Conservation (phyloP, 2,113 vertebrate genomes). For the Entelurus aequoreus region DNA sequence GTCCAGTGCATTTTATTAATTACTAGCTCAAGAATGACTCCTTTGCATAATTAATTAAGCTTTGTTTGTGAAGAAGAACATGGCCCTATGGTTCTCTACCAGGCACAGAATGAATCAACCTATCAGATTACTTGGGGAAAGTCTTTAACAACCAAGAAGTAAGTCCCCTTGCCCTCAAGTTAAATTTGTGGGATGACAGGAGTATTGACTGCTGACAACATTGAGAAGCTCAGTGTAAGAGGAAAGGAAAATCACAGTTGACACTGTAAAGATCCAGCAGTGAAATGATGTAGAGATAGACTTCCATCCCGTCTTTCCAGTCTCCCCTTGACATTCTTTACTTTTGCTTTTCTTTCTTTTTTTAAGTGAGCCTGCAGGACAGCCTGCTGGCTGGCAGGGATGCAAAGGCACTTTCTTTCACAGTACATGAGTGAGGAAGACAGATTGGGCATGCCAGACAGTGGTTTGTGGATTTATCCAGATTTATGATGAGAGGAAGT, state of each 20-base stretch:
- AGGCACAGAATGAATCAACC: background rate
- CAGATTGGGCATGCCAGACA: slow-evolving; percentile 72
- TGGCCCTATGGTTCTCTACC: background rate
- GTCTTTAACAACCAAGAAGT: background rate
- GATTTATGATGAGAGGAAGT: slow-evolving; percentile 73
- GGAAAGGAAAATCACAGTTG: slow-evolving; percentile 4
- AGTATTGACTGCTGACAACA: background rate
- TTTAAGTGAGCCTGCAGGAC: slow-evolving; percentile 58
- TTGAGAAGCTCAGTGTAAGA: slow-evolving; percentile 7
- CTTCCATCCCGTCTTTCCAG: slow-evolving; percentile 25
- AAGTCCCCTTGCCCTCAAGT: background rate
- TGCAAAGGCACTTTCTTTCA: slow-evolving; percentile 64
- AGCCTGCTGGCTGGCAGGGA: slow-evolving; percentile 58
- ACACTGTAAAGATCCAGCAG: background rate
- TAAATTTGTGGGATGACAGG: background rate
- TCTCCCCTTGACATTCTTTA: slow-evolving; percentile 13
- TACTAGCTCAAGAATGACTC: too few relatives aligned
- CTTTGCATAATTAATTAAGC: too few relatives aligned
- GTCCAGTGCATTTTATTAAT: too few relatives aligned
- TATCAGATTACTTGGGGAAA: background rate
- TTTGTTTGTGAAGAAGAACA: too few relatives aligned
- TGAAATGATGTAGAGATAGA: slow-evolving; percentile 28
- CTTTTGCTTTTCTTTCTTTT: slow-evolving; percentile 38
- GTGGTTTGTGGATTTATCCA: slow-evolving; percentile 73
- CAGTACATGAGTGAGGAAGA: slow-evolving; percentile 71